These are phyloP conservation scores for Parus major DNA, from an alignment of 2,113 vertebrate species.

Conservation along the genomic window DNA sequence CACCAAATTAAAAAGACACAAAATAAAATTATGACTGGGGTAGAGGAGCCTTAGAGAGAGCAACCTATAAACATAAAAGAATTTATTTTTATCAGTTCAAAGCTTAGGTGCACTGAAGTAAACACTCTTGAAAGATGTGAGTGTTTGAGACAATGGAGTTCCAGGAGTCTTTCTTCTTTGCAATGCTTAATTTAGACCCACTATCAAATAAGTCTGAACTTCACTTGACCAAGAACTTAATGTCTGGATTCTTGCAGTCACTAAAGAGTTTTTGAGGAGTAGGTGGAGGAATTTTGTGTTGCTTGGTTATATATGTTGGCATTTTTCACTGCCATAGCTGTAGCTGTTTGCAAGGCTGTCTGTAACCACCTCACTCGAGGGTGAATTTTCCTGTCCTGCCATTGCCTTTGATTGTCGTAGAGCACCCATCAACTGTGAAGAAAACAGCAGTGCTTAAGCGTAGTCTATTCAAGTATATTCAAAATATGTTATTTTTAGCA, in stretches of 20 bases:
- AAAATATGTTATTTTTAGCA: constrained; percentile 71
- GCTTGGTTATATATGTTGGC: neutral
- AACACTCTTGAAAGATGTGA: neutral
- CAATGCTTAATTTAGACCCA: neutral
- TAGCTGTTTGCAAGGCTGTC: constrained; percentile 20
- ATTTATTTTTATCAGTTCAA: neutral
- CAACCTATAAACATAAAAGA: neutral
- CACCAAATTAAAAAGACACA: constrained; percentile 8
- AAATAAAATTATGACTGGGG: neutral
- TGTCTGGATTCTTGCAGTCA: neutral
- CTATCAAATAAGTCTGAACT: neutral
- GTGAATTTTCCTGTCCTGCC: constrained; percentile 27
- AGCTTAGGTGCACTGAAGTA: neutral
- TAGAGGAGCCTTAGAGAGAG: neutral
- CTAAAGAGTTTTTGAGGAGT: neutral
- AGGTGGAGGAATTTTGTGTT: constrained; percentile 5
- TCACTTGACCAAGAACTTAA: neutral
- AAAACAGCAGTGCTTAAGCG: constrained; percentile 20
- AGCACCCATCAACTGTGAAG: constrained; percentile 35
- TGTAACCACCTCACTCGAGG: constrained; percentile 9
- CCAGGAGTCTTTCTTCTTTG: neutral
- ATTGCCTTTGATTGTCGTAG: constrained; percentile 26
- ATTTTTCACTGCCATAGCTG: constrained; percentile 11
- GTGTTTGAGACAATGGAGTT: neutral
- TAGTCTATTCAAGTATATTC: constrained; percentile 61